A percentile compares a stretch with the other conserved stretches of the same genome.
Conservation (phyloP, 2,888 invertebrate genomes). For the Xanthorhoe designata region DNA sequence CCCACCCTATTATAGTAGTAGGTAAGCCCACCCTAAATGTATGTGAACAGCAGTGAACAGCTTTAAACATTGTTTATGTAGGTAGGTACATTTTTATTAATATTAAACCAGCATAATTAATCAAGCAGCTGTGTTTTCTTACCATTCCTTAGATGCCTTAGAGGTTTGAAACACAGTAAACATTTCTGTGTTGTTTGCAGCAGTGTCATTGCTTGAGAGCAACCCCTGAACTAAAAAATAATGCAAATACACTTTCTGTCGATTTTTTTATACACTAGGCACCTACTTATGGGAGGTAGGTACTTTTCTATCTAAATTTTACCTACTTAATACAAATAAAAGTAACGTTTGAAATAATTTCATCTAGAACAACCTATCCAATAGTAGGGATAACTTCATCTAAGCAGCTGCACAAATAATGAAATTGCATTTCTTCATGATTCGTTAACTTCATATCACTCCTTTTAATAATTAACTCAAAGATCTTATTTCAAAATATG, state of each 20-base stretch:
- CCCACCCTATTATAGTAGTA: too few species aligned
- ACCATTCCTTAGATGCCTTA: not conserved
- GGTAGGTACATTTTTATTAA: too few species aligned
- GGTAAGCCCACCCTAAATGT: too few species aligned
- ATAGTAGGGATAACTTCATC: too few species aligned
- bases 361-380: not conserved
- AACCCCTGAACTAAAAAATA: not conserved
- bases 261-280: too few species aligned
- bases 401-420: not conserved
- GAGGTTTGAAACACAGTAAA: not conserved
- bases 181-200: not conserved
- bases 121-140: not conserved
- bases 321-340: conserved; percentile 7
- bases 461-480: not conserved
- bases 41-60: too few species aligned
- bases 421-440: conserved; percentile 7
- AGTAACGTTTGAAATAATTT: conserved; percentile 9
- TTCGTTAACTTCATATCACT: conserved; percentile 8
- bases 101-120: too few species aligned
- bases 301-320: not conserved
- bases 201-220: not conserved
- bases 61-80: too few species aligned
- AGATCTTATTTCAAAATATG: not conserved
- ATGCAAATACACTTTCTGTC: not conserved
- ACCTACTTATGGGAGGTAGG: too few species aligned